Base-by-base conservation (phyloP, 2,113 vertebrate species). In the Porphyrio hochstetteri region DNA sequence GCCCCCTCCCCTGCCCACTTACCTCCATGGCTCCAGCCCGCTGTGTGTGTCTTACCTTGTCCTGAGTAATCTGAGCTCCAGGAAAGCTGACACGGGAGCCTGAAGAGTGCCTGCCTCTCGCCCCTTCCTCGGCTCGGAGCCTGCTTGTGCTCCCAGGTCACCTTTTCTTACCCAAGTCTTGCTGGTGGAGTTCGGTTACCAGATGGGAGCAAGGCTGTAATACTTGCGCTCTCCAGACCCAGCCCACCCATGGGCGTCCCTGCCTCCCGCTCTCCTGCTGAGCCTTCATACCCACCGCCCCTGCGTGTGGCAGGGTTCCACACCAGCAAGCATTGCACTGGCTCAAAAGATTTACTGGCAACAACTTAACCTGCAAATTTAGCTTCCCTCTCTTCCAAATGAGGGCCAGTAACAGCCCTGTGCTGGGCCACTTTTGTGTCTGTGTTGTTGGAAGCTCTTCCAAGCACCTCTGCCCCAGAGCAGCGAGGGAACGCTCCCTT, bases 31-130 rank as follows among this genome's bases (percentile, higher is more conserved):
- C 96, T 95, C 90, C 89, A 74, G 92, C 86, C 77, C 0, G 27
- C 93, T 86, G 71, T 93, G 53, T 95, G 61, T 91, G 88, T 91
- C 92, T 97, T 96, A 97, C 97, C 97, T 98, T 97, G 96, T 97
- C 93, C 95, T 5, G 71, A 79, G 96, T 97, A 97, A 98, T 95
- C 67, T 52, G 97, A 98, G 95, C 95, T 80, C 67, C 1, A n/a
- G 92, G 88, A 97, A 95, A 82, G 87, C 96, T 69, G 89, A 97
- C 96, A 95, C 80, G 17, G 79, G 95, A 96, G 96, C 89, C 88
- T 91, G 93, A 83, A 57, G 76, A 95, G 82, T 80, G 82, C 86
- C 79, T 93, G 88, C 87, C 35, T 87, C 88, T 91, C 10, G 1
- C 67, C 84, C 90, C 85, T 95, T 90, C 95, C 91, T 79, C 92